Evolutionary conservation across 2,797 vertebrate species (phyloP).

Genomic region (Mormyrus hasselquistii): DNA sequence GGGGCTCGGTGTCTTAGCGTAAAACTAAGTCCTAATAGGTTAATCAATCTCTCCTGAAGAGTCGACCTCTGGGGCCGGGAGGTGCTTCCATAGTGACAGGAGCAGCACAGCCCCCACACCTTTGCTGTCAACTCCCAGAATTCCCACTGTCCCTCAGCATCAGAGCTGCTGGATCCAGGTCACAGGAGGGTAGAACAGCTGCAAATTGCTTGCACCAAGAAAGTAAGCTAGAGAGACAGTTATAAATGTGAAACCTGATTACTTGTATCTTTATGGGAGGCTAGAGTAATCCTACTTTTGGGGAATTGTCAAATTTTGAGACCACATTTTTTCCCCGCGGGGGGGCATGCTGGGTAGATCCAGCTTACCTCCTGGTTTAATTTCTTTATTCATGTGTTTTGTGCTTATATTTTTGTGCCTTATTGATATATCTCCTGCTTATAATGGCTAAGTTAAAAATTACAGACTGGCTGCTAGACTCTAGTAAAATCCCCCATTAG

Average conservation of each 20-base stretch:
- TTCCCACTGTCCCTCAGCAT: slow-evolving; percentile 43
- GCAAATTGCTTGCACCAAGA: slow-evolving; percentile 39
- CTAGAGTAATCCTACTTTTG: neutral
- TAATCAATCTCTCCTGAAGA: slow-evolving; percentile 62
- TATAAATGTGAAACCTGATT: slow-evolving; percentile 43
- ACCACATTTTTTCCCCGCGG: neutral
- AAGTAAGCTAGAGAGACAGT: slow-evolving; percentile 31
- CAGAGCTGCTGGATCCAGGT: slow-evolving; percentile 39
- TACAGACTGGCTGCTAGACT: neutral
- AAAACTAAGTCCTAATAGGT: slow-evolving; percentile 55
- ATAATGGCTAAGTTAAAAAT: neutral
- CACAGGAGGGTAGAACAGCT: slow-evolving; percentile 39
- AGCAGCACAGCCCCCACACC: slow-evolving; percentile 24
- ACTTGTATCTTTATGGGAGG: slow-evolving; percentile 50
- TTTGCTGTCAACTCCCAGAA: slow-evolving; percentile 38
- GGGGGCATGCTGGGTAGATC: neutral
- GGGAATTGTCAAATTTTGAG: neutral
- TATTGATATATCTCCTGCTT: neutral
- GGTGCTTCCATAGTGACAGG: slow-evolving; percentile 51
- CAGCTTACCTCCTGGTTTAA: neutral
- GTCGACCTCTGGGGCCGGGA: slow-evolving; percentile 33
- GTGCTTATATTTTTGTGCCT: neutral
- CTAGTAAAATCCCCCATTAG: neutral
- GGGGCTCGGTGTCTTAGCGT: slow-evolving; percentile 15
- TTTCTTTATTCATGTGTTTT: neutral